Percentiles rank a stretch among this genome's conserved stretches.
Conservation (phyloP, 2,113 vertebrate species). For the Lophura nycthemera region DNA sequence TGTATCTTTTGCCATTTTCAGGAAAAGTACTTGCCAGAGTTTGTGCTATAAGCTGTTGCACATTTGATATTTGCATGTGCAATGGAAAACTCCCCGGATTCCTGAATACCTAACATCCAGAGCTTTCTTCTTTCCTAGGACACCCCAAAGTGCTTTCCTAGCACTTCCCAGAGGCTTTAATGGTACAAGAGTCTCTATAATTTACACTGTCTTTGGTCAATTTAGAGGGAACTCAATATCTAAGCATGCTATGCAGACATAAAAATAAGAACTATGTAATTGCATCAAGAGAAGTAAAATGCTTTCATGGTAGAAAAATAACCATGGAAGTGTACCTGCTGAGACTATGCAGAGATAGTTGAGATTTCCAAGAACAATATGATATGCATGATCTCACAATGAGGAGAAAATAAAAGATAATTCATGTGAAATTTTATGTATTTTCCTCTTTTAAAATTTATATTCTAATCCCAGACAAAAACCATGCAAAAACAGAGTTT, state of each 20-base stretch:
- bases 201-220: neutral
- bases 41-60: neutral
- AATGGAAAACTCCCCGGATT: neutral
- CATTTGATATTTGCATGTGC: neutral
- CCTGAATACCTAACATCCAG: too few species aligned
- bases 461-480: neutral
- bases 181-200: neutral
- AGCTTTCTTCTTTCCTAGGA: neutral
- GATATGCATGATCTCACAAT: neutral
- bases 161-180: neutral
- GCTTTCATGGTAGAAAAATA: neutral
- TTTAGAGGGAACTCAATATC: neutral
- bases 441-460: neutral
- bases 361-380: neutral
- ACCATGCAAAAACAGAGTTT: neutral
- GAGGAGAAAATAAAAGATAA: neutral
- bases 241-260: neutral
- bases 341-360: neutral
- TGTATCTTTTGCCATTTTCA: neutral
- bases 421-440: neutral
- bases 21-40: accelerated
- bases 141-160: neutral
- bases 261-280: neutral
- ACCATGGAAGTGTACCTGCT: neutral
- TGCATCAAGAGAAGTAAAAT: neutral